A percentile compares a stretch with the other conserved stretches of the same genome.
These are phyloP conservation scores for Eurystomus gularis DNA, from an alignment of 2,113 vertebrate genomes.

Conservation along the genomic window DNA sequence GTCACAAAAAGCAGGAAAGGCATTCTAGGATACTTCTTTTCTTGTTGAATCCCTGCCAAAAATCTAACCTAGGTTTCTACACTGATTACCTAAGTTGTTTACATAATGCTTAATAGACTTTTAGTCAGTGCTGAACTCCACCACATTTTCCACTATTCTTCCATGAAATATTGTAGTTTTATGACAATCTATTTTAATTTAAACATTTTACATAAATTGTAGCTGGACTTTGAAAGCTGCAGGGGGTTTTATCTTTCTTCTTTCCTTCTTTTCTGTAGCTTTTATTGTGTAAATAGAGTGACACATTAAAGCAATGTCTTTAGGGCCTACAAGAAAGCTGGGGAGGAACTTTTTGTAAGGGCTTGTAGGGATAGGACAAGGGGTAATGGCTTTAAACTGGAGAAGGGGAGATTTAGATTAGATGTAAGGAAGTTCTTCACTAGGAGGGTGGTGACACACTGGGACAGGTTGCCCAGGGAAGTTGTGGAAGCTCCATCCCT, in stretches of 20 bases:
- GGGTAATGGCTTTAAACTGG: too few species aligned
- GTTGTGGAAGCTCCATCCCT: too few species aligned
- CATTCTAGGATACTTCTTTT: constrained; percentile 12
- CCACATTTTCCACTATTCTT: neutral
- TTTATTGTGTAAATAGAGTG: neutral
- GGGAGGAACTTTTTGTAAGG: too few species aligned
- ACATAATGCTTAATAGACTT: neutral
- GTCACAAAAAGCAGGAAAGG: neutral
- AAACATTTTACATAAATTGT: constrained; percentile 8
- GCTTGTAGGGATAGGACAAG: too few species aligned
- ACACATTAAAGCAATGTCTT: neutral
- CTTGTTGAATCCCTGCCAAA: neutral
- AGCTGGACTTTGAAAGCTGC: neutral
- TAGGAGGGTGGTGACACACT: too few species aligned
- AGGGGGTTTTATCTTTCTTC: neutral
- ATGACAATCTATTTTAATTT: neutral
- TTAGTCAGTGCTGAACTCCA: constrained; percentile 4
- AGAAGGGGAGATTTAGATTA: too few species aligned
- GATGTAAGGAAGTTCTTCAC: too few species aligned
- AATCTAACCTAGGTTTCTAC: constrained; percentile 20
- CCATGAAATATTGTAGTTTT: constrained; percentile 21
- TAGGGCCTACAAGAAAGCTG: too few species aligned
- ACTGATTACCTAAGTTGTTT: constrained; percentile 40
- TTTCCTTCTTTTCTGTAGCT: neutral
- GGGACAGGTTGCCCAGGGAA: too few species aligned